Conservation (phyloP, 2,888 invertebrate species). For the Cephus runcator region DNA sequence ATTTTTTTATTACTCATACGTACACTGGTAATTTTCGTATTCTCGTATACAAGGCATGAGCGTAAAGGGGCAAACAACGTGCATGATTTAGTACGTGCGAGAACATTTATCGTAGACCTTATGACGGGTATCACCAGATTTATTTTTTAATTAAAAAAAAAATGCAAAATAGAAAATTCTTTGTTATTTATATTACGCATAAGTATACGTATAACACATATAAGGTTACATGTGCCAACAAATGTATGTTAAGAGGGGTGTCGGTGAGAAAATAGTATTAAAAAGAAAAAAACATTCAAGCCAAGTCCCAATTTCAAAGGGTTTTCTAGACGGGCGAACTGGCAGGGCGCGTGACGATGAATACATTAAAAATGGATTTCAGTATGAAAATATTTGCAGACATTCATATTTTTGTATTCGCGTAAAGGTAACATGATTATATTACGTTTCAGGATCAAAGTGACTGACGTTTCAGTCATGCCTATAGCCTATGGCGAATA, state of each 20-base stretch:
- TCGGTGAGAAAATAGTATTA: neutral
- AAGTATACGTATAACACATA: neutral
- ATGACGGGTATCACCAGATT: neutral
- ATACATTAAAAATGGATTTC: neutral
- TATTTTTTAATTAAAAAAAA: neutral
- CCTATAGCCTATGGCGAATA: neutral
- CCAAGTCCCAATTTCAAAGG: neutral
- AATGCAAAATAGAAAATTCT: neutral
- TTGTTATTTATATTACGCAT: neutral
- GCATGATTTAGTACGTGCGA: neutral
- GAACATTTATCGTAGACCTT: neutral
- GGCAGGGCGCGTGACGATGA: neutral
- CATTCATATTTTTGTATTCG: neutral
- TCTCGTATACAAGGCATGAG: neutral
- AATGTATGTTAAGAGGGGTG: neutral
- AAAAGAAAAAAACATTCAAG: neutral
- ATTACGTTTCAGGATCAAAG: neutral
- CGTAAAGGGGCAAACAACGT: neutral
- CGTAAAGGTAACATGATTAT: neutral
- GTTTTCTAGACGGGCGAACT: neutral
- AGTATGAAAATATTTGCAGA: neutral
- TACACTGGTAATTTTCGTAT: neutral
- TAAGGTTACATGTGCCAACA: neutral
- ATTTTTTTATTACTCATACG: no score
- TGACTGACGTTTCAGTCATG: neutral